Evolutionary conservation across 2,888 invertebrate genomes (phyloP), one percentile per base, ranked within the genome.

Genomic region (Andrena fulva): DNA sequence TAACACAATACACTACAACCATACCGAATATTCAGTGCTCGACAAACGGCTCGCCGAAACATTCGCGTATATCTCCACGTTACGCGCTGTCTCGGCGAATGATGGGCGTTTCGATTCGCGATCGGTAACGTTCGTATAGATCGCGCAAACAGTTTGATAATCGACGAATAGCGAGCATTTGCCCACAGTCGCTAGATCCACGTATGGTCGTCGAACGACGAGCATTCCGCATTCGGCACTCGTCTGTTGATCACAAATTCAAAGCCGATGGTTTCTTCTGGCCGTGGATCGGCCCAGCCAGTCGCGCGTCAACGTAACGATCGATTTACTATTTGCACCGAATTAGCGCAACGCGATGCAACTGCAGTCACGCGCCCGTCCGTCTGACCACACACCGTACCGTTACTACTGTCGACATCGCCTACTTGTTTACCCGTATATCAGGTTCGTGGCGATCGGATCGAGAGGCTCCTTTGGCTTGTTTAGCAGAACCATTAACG

Each of bases 321-420:
- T 78, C 67, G 71, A 83, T 71, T 73, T 68, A 31, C 42, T 73
- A 77, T 70, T 82, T 64, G 56, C 77, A 52, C 27, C 62, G 70
- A 70, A 74, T 73, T 74, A 83, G 74, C 62, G 64, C 67, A 35
- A 50, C 66, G 27, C 72, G 72, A 73, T 70, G 82, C 73, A 31
- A 63, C 62, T 31, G 48, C 56, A 56, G 77, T 78, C 62, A 70
- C 77, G 75, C 52, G 75, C 31, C 54, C 79, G 87, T 85, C 54
- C 79, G 87, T 85, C 87, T 86, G 86, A 86, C 83, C 82, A 79
- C 83, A 85, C 85, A 75, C 59, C 68, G 88, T 72, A 64, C 78
- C 66, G 70, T 84, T 86, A 88, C 87, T 84, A 86, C 85, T 86
- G 84, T 70, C 84, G 74, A 69, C 73, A 35, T 68, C 74, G 27